These are phyloP conservation scores for Chionoecetes opilio DNA, from an alignment of 1,140 invertebrate genomes.

Conservation along the genomic window DNA sequence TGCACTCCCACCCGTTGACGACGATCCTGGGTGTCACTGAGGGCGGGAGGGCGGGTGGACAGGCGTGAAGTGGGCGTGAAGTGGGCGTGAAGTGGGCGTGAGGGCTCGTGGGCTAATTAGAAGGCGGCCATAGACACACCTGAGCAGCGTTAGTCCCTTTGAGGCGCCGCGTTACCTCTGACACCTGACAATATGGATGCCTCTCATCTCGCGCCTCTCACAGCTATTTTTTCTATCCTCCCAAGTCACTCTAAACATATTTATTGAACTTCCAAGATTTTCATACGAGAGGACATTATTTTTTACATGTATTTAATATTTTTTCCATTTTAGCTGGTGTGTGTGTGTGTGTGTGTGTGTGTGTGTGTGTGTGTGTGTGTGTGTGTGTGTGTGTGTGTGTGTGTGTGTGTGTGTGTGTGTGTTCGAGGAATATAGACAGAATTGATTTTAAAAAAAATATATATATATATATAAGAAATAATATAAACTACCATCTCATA, in stretches of 20 bases:
- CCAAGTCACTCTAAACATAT: not conserved
- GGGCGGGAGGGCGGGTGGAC: not conserved
- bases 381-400: too few relatives aligned
- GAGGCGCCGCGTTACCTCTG: not conserved
- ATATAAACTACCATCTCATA: too few relatives aligned
- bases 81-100: not conserved
- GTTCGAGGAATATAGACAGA: too few relatives aligned
- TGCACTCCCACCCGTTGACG: not conserved
- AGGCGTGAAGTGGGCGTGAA: not conserved
- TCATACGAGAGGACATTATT: not conserved
- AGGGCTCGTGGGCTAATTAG: slow-evolving; percentile 25
- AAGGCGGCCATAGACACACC: not conserved
- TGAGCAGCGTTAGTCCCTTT: not conserved
- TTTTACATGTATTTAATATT: not conserved
- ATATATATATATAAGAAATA: too few relatives aligned
- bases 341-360: too few relatives aligned
- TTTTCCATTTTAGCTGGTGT: too few relatives aligned
- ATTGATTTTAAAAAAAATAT: too few relatives aligned
- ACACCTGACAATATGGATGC: not conserved
- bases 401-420: too few relatives aligned
- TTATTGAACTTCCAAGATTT: not conserved
- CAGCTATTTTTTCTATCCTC: not conserved
- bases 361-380: too few relatives aligned
- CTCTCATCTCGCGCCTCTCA: not conserved
- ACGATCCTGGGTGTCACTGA: not conserved